phyloP scores from a whole-genome alignment of 2,113 vertebrate genomes.

The Lamprotornis superbus region DNA sequence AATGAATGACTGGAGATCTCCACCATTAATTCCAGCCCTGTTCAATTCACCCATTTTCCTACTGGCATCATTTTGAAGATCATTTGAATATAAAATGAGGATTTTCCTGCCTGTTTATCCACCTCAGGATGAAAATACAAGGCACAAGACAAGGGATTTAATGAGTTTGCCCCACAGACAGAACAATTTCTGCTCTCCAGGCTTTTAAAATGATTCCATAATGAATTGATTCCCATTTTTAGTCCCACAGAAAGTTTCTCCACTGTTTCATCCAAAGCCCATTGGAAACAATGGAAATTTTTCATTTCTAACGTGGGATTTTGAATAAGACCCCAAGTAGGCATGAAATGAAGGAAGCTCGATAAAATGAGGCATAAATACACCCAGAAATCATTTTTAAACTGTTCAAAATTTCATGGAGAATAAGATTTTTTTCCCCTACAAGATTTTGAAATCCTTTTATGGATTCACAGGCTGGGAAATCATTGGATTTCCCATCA shows the following conservation, averaged over 20 bases:
- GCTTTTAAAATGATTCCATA: neutral
- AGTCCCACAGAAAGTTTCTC: neutral
- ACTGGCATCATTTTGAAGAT: neutral
- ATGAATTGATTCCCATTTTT: slow-evolving; percentile 17
- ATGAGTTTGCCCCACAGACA: neutral
- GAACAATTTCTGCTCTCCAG: neutral
- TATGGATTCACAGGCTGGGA: neutral
- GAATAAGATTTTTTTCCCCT: neutral
- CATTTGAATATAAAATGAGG: neutral
- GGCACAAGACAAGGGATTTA: neutral
- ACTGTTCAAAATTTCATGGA: neutral
- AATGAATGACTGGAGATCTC: neutral
- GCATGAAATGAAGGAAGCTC: neutral
- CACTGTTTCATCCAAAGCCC: neutral
- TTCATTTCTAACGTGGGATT: neutral
- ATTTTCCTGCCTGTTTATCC: neutral
- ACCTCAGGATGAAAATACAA: neutral
- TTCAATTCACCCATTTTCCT: neutral
- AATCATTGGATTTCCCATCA: neutral
- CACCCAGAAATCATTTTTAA: neutral
- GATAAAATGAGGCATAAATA: neutral
- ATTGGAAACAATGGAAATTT: neutral
- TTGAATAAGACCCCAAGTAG: neutral
- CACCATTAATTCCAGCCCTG: neutral
- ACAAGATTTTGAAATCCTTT: neutral